Evolutionary conservation across 2,888 invertebrate species (phyloP).

Genomic region (Mylabris sibirica): DNA sequence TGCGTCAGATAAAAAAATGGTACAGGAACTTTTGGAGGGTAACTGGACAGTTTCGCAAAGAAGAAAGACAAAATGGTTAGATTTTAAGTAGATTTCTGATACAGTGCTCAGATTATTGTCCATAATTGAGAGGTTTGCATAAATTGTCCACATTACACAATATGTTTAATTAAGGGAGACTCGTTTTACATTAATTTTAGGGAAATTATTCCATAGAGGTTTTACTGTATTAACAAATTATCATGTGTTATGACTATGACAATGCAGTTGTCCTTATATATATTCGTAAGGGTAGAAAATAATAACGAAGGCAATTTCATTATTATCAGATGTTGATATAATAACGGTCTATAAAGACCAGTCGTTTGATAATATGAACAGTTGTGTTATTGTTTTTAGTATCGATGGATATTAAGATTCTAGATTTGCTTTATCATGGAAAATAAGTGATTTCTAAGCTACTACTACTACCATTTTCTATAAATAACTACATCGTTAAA

Average conservation of each 20-base stretch:
- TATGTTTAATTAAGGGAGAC: too few relatives aligned
- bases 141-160: too few relatives aligned
- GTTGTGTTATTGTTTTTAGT: background rate
- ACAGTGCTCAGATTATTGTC: too few relatives aligned
- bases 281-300: background rate
- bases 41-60: too few relatives aligned
- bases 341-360: background rate
- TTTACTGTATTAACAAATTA: background rate
- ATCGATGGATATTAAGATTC: constrained; percentile 1
- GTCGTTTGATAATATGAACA: background rate
- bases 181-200: background rate
- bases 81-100: too few relatives aligned
- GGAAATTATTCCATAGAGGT: background rate
- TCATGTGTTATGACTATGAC: background rate
- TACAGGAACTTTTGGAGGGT: too few relatives aligned
- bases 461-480: too few relatives aligned
- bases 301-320: constrained; percentile 9
- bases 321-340: constrained; percentile 7
- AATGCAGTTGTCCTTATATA: background rate
- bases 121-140: too few relatives aligned
- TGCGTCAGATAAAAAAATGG: too few relatives aligned
- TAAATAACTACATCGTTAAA: background rate
- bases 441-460: constrained; percentile 2
- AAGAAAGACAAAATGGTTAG: too few relatives aligned
- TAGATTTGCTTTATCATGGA: constrained; percentile 1